Base-by-base conservation (phyloP, 2,888 invertebrate genomes). In the Scaptodrosophila latifasciaeformis region DNA sequence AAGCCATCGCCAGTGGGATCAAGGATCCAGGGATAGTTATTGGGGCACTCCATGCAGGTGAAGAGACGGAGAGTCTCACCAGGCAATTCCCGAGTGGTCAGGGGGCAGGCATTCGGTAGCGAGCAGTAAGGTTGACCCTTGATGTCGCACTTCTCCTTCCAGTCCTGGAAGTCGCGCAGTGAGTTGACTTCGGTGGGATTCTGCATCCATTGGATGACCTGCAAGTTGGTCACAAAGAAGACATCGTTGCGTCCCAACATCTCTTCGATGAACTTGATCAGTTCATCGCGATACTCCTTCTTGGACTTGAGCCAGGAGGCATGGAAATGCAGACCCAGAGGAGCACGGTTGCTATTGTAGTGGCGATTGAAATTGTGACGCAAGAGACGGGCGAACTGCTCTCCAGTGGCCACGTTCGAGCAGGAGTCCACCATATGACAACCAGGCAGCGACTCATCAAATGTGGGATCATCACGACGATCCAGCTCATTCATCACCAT, bases 131-230 rank as follows among this genome's bases (percentile, higher is more conserved):
- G 94, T 86, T 96, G 95, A 51, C 96, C 96, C 87, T 96, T 96
- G 63, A 96, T 93, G 84, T 96, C 96, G 87, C 96, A 96, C 85
- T 95, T 95, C 79, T 96, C 96, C 87, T 96, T 96, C 96, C 96
- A 96, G 86, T 96, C 95, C 77, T 93, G 93, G 91, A 96, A 96
- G 84, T 96, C 96, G 71, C 95, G 90, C 45, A 96, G 90, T 30
- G 92, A 92, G 42, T 94, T 92, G 66, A 96, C 84, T 86, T 96
- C 96, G 24, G 95, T 95, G 50, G 96, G 96, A 79, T 93, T 95
- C 87, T 96, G 96, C 95, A 96, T 96, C 96, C 96, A 96, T 87
- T 96, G 95, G 82, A 96, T 95, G 21, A 96, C 96, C 90, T 94
- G 90, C 72, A 95, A 90, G 89, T 94, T 92, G 58, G 95, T 96